Base-by-base conservation (phyloP, 2,888 invertebrate species). In the Odontocerum albicorne region DNA sequence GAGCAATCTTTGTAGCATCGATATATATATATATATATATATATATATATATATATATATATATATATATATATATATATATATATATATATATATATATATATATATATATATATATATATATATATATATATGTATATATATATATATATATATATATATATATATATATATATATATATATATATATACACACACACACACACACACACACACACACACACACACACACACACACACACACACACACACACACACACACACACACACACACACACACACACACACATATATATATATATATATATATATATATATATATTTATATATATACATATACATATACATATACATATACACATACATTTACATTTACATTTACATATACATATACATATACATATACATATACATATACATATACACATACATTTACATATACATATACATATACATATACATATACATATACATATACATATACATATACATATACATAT, bases 381-480 rank as follows among this genome's bases (percentile, higher is more conserved):
- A 50, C 46, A 47, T 50, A 46, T 50, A 50, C 22, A 46, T 50
- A 46, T 50, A 50, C 46, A 46, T 50, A 50, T 46, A 46, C 46
- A 50, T 50, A 46, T 50, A 46, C 46, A 50, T 50, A 50, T 46
- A 46, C 16, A 50, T 50, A 50, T 50, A 50, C 46, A 46, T 50
- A 50, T 50, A 50, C 46, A 50, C 22, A 50, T 50, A 50, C 46
- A 50, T 47, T 49, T 50, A 50, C 46, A 50, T 50, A 50, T 50
- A 50, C 46, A 50, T 50, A 50, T 50, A 50, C 46, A 50, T 50
- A 50, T 50, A 50, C 46, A 50, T 50, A 50, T 50, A 50, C 46
- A 50, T 50, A 50, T 50, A 50, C 46, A 47, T 47, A 47, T 39
- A 47, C 43, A 16, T 45, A 44, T 44, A 44, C 33, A 44, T 49